Base-by-base conservation (phyloP, 2,888 invertebrate species). In the Bunonema sp. region DNA sequence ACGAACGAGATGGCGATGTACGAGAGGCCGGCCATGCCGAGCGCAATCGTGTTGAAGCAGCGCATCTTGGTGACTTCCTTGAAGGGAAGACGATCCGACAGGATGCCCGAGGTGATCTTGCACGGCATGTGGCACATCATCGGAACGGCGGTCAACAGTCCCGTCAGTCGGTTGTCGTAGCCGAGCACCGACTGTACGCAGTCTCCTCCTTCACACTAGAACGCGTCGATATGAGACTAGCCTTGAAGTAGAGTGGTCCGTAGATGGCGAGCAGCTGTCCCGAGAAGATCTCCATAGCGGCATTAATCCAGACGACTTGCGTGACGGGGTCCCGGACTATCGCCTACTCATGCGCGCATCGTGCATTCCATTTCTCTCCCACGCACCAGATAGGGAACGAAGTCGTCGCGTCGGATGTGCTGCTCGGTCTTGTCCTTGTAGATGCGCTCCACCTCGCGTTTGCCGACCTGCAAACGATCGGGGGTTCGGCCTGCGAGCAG, bases 331-430 rank as follows among this genome's bases (percentile, higher is more conserved):
- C 21, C 12, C 23, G 24, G 10, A 40, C n/a, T 19, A 45, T 45
- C 28, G 22, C 18, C 43, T n/a, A n/a, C n/a, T n/a, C n/a, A n/a
- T n/a, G n/a, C n/a, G n/a, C n/a, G n/a, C n/a, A n/a, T n/a, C n/a
- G n/a, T n/a, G n/a, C n/a, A n/a, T n/a, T n/a, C n/a, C n/a, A n/a
- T n/a, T n/a, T n/a, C n/a, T n/a, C n/a, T n/a, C 5, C 20, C 12
- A 37, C 26, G 33, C 16, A 49, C 54, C 58, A 44, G 45, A 41
- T 60, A 61, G 1, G 61, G 61, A 20, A 61, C 52, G 41, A 57
- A 61, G 16, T 52, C 51, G 37, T 59, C 55, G 21, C 61, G 41
- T 16, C 52, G 49, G n/a, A 57, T 54, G 26, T 61, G 57, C 20
- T 52, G 59, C 34, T 52, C 41, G 10, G 57, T 49, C 43, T 61